These are phyloP conservation scores for Boulengeromyrus knoepffleri DNA, from an alignment of 2,113 vertebrate genomes.

Conservation along the genomic window DNA sequence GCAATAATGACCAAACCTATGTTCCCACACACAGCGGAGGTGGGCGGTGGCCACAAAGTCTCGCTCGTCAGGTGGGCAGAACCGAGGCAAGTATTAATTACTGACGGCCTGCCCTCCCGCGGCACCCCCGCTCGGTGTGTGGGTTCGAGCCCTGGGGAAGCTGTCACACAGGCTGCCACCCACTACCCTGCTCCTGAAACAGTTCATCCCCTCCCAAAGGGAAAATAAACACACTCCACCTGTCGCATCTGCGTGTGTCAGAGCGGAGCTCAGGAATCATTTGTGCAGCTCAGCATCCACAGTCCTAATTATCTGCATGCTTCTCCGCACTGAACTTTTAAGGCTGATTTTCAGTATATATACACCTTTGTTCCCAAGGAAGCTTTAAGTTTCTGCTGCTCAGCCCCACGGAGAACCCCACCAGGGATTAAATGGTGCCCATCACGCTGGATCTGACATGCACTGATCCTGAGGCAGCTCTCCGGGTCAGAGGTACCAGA, in stretches of 20 bases:
- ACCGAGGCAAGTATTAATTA: background rate
- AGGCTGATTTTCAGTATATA: background rate
- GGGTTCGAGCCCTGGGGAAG: background rate
- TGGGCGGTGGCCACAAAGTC: background rate
- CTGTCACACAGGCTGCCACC: background rate
- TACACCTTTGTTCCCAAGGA: background rate
- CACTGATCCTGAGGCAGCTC: background rate
- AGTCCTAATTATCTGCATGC: background rate
- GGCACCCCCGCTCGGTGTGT: background rate
- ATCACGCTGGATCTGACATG: background rate
- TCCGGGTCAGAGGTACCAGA: background rate
- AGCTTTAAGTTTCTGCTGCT: background rate
- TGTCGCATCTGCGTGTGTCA: background rate
- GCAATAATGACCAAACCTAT: background rate
- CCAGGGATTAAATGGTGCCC: background rate
- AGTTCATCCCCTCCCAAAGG: background rate
- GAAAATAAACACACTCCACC: background rate
- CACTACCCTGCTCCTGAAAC: background rate
- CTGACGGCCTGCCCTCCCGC: background rate
- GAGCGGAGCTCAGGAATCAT: background rate
- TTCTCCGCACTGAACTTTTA: background rate
- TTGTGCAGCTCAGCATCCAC: background rate
- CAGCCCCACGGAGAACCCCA: background rate
- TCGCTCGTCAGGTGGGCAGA: background rate
- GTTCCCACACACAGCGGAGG: background rate